phyloP scores from a whole-genome alignment of 2,888 invertebrate genomes.

The Drosophila basisetae region DNA sequence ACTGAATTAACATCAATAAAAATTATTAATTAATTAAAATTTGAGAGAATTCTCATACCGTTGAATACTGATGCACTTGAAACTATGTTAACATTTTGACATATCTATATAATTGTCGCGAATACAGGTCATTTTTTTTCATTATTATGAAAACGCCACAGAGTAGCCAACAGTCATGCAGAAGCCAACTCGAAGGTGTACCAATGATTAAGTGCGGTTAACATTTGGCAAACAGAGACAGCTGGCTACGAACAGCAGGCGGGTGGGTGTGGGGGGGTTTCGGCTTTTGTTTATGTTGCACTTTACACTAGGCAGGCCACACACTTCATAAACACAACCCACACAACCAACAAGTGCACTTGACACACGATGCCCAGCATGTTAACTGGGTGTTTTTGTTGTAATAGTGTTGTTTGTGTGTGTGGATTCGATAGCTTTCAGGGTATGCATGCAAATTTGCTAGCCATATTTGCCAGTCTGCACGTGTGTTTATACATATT shows the following conservation, averaged over 20 bases:
- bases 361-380: conserved; percentile 49
- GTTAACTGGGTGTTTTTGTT: conserved; percentile 22
- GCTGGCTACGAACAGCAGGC: neutral
- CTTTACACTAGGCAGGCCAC: conserved; percentile 50
- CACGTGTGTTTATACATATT: conserved; percentile 9
- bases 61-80: neutral
- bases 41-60: neutral
- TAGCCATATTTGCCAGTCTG: conserved; percentile 64
- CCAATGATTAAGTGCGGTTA: conserved; percentile 64
- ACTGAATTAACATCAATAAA: neutral
- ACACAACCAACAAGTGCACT: conserved; percentile 56
- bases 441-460: conserved; percentile 65
- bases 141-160: conserved; percentile 7
- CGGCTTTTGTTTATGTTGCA: conserved; percentile 74
- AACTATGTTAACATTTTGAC: neutral
- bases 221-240: conserved; percentile 60
- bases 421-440: conserved; percentile 7
- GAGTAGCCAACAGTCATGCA: conserved; percentile 19
- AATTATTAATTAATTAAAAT: neutral
- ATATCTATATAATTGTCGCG: neutral
- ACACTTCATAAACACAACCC: conserved; percentile 63
- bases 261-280: conserved; percentile 2
- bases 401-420: conserved; percentile 3
- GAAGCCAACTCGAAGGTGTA: conserved; percentile 22
- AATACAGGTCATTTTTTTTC: neutral